Conservation (phyloP, 1,140 invertebrate species). For the Zeugodacus cucurbitae region DNA sequence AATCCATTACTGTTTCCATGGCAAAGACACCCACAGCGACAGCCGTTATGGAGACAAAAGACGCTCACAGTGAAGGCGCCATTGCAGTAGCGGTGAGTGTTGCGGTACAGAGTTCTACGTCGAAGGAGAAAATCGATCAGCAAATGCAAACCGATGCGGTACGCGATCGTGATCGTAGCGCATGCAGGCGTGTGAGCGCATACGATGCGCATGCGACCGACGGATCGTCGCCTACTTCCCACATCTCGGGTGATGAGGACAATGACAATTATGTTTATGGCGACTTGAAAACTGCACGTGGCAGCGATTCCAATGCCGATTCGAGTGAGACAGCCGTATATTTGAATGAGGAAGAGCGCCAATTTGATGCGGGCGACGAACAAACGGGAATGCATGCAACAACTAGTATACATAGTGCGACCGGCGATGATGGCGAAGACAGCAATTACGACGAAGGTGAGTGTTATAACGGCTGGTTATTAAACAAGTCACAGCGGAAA, state of each 20-base stretch:
- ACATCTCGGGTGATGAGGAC: not conserved
- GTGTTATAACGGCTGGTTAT: not conserved
- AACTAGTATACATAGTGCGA: not conserved
- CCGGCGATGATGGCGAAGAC: conserved; percentile 1
- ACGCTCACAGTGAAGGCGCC: not conserved
- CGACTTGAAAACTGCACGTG: not conserved
- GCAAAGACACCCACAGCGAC: not conserved
- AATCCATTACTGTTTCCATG: conserved; percentile 26
- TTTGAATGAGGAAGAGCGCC: conserved; percentile 9
- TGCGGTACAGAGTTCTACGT: conserved; percentile 22
- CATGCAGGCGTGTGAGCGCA: not conserved
- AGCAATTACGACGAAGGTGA: conserved; percentile 26
- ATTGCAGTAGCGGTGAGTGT: conserved; percentile 41
- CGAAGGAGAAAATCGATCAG: conserved; percentile 50
- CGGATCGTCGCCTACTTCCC: not conserved
- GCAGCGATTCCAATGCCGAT: not conserved
- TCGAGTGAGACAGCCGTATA: not conserved
- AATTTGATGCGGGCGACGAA: not conserved
- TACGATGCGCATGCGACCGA: not conserved
- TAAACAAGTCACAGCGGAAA: too few species aligned
- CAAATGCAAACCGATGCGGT: conserved; percentile 52
- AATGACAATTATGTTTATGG: not conserved
- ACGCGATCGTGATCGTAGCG: conserved; percentile 9
- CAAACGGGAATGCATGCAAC: not conserved
- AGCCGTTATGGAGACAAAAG: not conserved